Conservation (phyloP, 2,113 vertebrate genomes). For the Columbina picui region DNA sequence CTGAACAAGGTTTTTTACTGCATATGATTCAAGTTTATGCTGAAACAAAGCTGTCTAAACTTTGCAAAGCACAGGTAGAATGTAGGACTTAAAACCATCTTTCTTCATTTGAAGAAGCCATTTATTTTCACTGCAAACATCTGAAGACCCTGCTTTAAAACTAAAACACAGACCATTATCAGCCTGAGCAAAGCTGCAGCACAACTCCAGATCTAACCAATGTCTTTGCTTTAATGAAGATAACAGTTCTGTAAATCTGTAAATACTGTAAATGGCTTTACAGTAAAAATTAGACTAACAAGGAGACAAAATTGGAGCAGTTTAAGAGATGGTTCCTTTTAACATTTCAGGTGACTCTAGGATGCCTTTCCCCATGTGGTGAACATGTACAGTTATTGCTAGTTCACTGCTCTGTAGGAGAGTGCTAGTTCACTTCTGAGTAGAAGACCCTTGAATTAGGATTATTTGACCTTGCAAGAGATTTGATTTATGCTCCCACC, state of each 20-base stretch:
- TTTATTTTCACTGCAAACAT: not conserved
- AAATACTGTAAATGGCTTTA: not conserved
- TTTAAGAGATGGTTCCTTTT: not conserved
- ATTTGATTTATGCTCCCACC: not conserved
- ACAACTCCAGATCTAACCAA: not conserved
- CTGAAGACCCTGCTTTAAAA: not conserved
- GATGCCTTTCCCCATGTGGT: not conserved
- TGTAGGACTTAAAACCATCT: not conserved
- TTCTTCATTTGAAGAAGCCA: not conserved
- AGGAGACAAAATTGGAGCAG: not conserved
- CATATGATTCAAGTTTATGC: not conserved
- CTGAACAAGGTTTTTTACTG: not conserved
- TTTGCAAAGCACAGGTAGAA: not conserved
- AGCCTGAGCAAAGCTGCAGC: not conserved
- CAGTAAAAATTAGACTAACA: not conserved
- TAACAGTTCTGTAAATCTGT: not conserved
- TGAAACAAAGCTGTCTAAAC: not conserved
- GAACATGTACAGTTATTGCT: not conserved
- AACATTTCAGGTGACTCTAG: not conserved
- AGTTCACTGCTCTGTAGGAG: not conserved
- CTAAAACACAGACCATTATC: not conserved
- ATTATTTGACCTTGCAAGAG: not conserved
- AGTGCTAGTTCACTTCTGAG: not conserved
- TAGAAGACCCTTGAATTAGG: not conserved
- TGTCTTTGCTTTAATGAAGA: not conserved